phyloP scores from a whole-genome alignment of 35 echinoderm and acorn worm genomes.

The Diadema setosum region DNA sequence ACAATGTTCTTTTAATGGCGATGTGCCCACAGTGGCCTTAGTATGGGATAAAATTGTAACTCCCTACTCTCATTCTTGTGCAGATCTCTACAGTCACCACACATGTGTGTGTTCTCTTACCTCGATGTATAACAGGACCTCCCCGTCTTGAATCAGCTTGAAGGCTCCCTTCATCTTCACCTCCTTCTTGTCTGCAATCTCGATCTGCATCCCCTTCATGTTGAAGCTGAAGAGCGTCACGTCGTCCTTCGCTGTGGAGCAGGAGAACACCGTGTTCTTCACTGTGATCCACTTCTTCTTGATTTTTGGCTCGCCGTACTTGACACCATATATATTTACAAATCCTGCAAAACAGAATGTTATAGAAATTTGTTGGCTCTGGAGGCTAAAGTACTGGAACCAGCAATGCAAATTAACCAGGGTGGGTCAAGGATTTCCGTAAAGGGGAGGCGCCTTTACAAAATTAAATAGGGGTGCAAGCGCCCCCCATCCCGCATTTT shows the following conservation, averaged over 20 bases:
- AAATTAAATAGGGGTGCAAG: too few relatives aligned
- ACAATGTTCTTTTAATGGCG: too few relatives aligned
- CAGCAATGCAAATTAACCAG: too few relatives aligned
- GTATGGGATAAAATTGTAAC: too few relatives aligned
- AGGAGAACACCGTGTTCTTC: neutral
- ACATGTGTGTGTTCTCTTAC: neutral
- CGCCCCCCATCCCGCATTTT: too few relatives aligned
- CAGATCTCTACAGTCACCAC: too few relatives aligned
- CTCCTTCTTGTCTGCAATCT: neutral
- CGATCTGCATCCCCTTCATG: neutral
- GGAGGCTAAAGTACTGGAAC: neutral
- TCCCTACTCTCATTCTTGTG: too few relatives aligned
- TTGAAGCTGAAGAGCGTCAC: neutral
- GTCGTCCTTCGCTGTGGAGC: neutral
- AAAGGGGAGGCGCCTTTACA: too few relatives aligned
- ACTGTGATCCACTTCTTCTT: neutral
- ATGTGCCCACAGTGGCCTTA: too few relatives aligned
- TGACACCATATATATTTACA: neutral
- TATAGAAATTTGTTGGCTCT: too few relatives aligned
- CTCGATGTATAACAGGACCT: neutral
- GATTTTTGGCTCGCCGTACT: neutral
- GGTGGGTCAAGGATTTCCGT: too few relatives aligned
- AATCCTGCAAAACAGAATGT: too few relatives aligned
- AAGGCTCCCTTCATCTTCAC: slow-evolving; percentile 21
- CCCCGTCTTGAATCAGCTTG: slow-evolving; percentile 1